Conservation (phyloP, 2,797 vertebrate genomes). For the Manis javanica region DNA sequence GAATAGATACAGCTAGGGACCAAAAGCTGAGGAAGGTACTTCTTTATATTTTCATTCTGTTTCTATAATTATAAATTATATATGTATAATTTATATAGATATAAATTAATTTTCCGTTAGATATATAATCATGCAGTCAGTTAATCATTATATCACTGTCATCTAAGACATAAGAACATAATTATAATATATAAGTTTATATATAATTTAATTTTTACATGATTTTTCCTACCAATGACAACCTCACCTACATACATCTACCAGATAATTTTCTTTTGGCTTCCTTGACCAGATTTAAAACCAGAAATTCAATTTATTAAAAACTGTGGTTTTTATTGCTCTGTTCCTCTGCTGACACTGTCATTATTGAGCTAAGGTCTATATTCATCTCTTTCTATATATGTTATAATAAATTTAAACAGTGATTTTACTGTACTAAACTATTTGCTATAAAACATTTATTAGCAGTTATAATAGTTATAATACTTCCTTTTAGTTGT, state of each 20-base stretch:
- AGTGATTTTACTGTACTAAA: neutral
- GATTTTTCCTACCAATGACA: neutral
- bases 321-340: neutral
- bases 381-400: neutral
- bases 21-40: neutral
- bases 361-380: neutral
- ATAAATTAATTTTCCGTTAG: neutral
- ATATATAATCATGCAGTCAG: neutral
- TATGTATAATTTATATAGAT: too few relatives aligned
- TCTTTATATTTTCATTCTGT: neutral
- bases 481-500: neutral
- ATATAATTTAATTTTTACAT: neutral
- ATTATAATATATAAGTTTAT: neutral
- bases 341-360: neutral
- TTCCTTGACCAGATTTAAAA: neutral
- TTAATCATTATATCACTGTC: neutral
- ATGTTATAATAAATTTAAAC: neutral
- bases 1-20: neutral
- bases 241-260: neutral
- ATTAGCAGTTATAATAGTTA: neutral
- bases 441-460: constrained; percentile 28
- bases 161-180: neutral
- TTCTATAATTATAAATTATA: neutral
- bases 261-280: neutral
- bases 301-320: neutral